Base-by-base conservation (phyloP, 2,113 vertebrate species). In the Chionodraco myersi region DNA sequence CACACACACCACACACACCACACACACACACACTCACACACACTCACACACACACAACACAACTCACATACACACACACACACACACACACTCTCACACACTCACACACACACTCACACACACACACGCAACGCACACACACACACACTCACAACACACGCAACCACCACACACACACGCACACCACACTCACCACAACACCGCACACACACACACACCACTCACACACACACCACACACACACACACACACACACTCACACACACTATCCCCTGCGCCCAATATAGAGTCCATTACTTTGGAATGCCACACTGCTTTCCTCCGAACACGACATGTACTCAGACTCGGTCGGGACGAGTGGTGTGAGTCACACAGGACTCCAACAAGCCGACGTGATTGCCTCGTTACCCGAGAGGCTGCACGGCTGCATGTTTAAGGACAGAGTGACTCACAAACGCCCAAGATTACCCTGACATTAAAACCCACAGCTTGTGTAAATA, bases 401-500 rank as follows among this genome's bases (percentile, higher is more conserved):
- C 75, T 72, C 11, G 83, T 85, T 87, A 77, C 79, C 85, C 66
- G 3, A 59, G 82, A 1, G 89, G 84, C 85, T 59, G 79, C 72
- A 14, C 77, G 61, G 62, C 85, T 79, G 12, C 85, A 78, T 67
- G 87, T 91, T 90, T 78, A 66, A 82, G 86, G 85, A 68, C 83
- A 26, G 59, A 77, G 72, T 93, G 91, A 93, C 45, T 92, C 92
- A 92, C 84, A 72, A 79, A 80, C 53, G 80, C 76, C 84, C 77
- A 63, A 82, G 72, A 90, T 83, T 85, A 88, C 86, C 86, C 86
- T 51, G 73, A 78, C 87, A 88, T 92, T 91, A 88, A 77, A 89
- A 84, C 77, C 89, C 81, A 41, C 90, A 83, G 88, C 81, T 83
- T 75, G 80, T 89, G 77, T 86, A 90, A 90, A 92, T 84, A 84